A percentile compares a stretch with the other conserved stretches of the same genome.
phyloP scores from a whole-genome alignment of 1,140 invertebrate genomes.

The Achroia grisella region DNA sequence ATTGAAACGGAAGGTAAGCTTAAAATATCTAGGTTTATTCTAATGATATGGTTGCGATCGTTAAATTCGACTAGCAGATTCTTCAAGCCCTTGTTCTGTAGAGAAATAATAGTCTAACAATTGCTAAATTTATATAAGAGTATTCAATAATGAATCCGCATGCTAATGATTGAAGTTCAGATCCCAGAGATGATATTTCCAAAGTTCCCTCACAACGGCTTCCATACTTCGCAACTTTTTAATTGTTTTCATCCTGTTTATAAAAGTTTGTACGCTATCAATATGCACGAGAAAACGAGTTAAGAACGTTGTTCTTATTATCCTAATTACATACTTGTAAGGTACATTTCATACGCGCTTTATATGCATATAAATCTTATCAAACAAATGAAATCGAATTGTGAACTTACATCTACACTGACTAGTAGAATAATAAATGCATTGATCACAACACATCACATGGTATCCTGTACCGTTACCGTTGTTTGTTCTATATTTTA shows the following conservation, averaged over 20 bases:
- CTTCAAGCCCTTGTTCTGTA: not conserved
- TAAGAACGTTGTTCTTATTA: conserved; percentile 1
- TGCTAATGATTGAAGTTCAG: conserved; percentile 15
- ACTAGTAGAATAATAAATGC: conserved; percentile 14
- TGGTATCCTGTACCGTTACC: conserved; percentile 10
- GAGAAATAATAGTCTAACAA: not conserved
- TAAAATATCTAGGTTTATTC: conserved; percentile 20
- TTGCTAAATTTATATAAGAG: conserved; percentile 1
- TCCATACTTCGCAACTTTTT: conserved; percentile 7
- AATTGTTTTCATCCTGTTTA: conserved; percentile 19
- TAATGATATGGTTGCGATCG: conserved; percentile 28
- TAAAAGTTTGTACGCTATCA: conserved; percentile 15
- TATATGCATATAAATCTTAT: conserved; percentile 7
- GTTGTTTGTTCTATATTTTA: conserved; percentile 3
- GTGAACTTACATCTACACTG: conserved; percentile 9
- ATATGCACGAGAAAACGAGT: conserved; percentile 1
- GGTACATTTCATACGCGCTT: conserved; percentile 46
- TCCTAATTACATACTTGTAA: conserved; percentile 21
- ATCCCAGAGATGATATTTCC: conserved; percentile 11
- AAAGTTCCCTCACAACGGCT: conserved; percentile 5
- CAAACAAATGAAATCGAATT: conserved; percentile 1
- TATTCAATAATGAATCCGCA: conserved; percentile 13
- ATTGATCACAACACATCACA: conserved; percentile 21
- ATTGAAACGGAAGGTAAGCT: conserved; percentile 14
- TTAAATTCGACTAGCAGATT: conserved; percentile 15